These are phyloP conservation scores for Physella acuta DNA, from an alignment of 1,140 invertebrate species.

Conservation along the genomic window DNA sequence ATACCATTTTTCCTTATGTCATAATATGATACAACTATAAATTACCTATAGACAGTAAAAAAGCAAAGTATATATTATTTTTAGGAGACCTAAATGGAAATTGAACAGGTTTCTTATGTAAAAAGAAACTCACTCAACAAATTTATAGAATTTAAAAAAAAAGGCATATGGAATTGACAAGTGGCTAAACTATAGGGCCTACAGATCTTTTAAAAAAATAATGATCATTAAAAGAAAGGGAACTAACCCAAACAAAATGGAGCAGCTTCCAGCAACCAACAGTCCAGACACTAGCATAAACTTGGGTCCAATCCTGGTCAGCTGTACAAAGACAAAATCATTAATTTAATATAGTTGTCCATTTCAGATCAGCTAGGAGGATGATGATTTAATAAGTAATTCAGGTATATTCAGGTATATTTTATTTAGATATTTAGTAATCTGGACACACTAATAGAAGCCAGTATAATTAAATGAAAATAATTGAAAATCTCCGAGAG, in stretches of 20 bases:
- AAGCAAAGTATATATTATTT: too few species aligned
- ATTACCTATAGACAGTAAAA: too few species aligned
- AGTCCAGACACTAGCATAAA: constrained; percentile 9
- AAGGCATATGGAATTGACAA: background rate
- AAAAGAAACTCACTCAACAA: background rate
- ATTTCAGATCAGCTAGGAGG: too few species aligned
- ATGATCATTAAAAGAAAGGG: background rate
- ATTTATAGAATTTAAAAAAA: background rate
- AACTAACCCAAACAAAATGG: constrained; percentile 9
- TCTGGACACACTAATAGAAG: background rate
- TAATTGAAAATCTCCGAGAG: too few species aligned
- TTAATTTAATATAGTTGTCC: background rate
- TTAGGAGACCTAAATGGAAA: too few species aligned
- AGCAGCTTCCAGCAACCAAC: background rate
- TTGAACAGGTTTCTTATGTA: too few species aligned
- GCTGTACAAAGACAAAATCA: background rate
- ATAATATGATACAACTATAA: too few species aligned
- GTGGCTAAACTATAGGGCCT: background rate
- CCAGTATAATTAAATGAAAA: background rate
- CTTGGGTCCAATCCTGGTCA: constrained; percentile 3
- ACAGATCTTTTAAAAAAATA: background rate
- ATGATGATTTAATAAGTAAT: background rate
- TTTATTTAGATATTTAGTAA: background rate
- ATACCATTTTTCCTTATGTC: too few species aligned
- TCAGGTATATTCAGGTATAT: background rate